These are phyloP conservation scores for Triplophysa siluroides DNA, from an alignment of 2,113 vertebrate genomes.

Conservation along the genomic window DNA sequence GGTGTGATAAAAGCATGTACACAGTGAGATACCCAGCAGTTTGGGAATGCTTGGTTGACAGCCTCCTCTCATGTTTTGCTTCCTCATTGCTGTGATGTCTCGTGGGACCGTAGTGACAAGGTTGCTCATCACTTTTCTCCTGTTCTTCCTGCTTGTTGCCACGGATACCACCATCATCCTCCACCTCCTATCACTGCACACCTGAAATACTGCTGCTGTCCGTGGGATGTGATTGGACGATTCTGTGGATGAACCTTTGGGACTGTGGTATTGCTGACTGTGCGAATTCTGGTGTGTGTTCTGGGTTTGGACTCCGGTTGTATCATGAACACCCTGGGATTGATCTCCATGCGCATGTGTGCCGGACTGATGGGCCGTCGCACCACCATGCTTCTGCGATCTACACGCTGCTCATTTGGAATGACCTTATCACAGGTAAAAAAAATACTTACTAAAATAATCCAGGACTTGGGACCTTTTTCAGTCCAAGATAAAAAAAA, in stretches of 20 bases:
- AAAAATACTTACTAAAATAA: background rate
- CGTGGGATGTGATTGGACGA: background rate
- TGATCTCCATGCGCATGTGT: constrained; percentile 58
- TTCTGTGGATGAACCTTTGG: constrained; percentile 1
- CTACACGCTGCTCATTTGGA: constrained; percentile 58
- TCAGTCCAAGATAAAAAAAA: too few relatives aligned
- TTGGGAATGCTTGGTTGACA: constrained; percentile 52
- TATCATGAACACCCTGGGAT: constrained; percentile 59
- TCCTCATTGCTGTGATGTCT: constrained; percentile 72
- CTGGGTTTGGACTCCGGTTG: constrained; percentile 26
- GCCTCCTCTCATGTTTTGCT: constrained; percentile 74
- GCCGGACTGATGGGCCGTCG: constrained; percentile 56
- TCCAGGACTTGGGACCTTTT: too few relatives aligned
- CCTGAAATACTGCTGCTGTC: background rate
- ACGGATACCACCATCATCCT: constrained; percentile 30
- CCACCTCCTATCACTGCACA: constrained; percentile 3
- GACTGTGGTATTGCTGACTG: constrained; percentile 48
- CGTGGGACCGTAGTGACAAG: constrained; percentile 70
- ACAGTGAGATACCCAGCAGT: background rate
- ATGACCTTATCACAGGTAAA: constrained; percentile 73
- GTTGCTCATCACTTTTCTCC: constrained; percentile 84
- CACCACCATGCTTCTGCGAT: constrained; percentile 41
- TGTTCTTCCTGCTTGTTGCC: constrained; percentile 75
- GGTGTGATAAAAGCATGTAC: background rate
- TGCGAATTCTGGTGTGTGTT: constrained; percentile 4